Evolutionary conservation across 2,113 vertebrate genomes (phyloP).

Genomic region (Triplophysa rosa): DNA sequence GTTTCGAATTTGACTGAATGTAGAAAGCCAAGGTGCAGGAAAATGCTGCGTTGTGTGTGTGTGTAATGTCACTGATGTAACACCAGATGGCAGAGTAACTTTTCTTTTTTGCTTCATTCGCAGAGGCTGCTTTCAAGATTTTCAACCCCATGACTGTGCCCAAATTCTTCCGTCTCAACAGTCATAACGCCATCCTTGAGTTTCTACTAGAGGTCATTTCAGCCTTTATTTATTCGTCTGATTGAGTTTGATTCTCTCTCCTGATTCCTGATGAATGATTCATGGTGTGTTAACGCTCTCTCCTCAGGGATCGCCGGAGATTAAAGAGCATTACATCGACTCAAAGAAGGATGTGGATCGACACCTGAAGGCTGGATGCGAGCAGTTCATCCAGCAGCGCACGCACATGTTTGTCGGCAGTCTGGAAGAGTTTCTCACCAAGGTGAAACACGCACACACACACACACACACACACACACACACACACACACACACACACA

Average conservation of each 20-base stretch:
- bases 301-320: constrained; percentile 93
- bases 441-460: constrained; percentile 73
- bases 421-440: constrained; percentile 93
- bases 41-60: constrained; percentile 34
- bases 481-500: no score
- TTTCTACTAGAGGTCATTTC: constrained; percentile 91
- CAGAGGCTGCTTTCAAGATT: constrained; percentile 99
- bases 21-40: no score
- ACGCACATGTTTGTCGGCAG: constrained; percentile 87
- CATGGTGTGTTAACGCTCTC: background rate
- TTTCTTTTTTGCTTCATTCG: constrained; percentile 61
- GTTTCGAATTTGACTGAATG: no score
- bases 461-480: no score
- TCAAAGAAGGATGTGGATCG: constrained; percentile 98
- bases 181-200: constrained; percentile 97
- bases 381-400: constrained; percentile 98
- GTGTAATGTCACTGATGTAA: background rate
- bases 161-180: constrained; percentile 93
- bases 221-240: background rate
- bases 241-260: constrained; percentile 21
- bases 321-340: constrained; percentile 98
- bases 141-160: constrained; percentile 93
- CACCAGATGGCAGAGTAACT: constrained; percentile 70
- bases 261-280: constrained; percentile 7
- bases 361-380: constrained; percentile 93